Conservation (phyloP, 1,140 invertebrate species). For the Orchestia grillus region DNA sequence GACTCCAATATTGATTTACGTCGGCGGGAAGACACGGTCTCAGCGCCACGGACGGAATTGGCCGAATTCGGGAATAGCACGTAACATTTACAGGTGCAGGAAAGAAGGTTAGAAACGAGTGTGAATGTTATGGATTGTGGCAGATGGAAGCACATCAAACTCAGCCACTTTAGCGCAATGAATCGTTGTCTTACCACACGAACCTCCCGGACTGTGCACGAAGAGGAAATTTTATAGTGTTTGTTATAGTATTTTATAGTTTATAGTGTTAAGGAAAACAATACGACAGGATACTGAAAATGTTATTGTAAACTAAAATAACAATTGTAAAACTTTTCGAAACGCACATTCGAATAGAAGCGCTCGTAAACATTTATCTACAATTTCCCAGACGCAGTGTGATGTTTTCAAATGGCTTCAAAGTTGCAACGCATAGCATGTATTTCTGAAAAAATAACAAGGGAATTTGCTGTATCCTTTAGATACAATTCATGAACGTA, state of each 20-base stretch:
- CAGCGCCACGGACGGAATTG: not conserved
- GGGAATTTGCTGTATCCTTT: not conserved
- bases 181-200: not conserved
- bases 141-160: not conserved
- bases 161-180: not conserved
- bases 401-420: no score
- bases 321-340: no score
- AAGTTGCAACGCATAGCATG: not conserved
- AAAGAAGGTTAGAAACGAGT: not conserved
- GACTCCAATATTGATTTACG: constrained; percentile 33
- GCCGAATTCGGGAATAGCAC: not conserved
- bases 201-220: not conserved
- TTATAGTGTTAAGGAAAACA: no score
- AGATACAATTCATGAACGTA: not conserved
- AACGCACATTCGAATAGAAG: no score
- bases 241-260: no score
- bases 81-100: not conserved
- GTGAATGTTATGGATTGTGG: not conserved
- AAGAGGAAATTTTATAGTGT: no score
- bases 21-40: constrained; percentile 19
- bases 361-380: no score
- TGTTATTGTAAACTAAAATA: no score
- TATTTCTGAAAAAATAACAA: not conserved
- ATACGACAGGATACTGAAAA: no score
- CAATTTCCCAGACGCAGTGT: no score